phyloP scores from a whole-genome alignment of 2,888 invertebrate genomes.

The Eristalis arbustorum region DNA sequence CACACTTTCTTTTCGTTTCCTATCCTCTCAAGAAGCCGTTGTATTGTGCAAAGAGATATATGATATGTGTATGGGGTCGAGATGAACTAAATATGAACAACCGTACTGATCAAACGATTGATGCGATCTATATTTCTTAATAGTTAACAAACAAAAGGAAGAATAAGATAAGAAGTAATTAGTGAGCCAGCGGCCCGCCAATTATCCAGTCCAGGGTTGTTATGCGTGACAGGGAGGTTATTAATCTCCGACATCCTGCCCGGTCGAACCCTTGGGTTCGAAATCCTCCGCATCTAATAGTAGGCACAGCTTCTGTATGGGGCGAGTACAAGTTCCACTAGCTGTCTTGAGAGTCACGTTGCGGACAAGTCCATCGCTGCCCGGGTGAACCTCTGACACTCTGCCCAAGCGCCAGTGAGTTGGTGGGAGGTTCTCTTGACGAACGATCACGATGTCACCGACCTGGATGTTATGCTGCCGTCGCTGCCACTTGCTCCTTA shows the following conservation, averaged over 20 bases:
- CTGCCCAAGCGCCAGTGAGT: slow-evolving; percentile 1
- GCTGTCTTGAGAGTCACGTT: neutral
- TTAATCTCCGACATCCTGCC: neutral
- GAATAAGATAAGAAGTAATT: no score
- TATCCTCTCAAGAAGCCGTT: no score
- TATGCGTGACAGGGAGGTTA: neutral
- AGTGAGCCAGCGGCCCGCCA: neutral
- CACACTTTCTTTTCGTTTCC: no score
- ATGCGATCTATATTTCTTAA: no score
- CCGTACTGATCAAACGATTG: no score
- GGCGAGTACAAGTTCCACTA: neutral
- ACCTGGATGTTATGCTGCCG: neutral
- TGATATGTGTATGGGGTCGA: no score
- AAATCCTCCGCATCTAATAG: neutral
- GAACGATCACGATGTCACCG: slow-evolving; percentile 3
- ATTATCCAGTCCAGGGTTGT: neutral
- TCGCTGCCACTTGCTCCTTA: slow-evolving; percentile 25
- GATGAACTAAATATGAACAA: no score
- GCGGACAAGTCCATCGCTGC: slow-evolving; percentile 8
- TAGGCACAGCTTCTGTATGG: slow-evolving; percentile 1
- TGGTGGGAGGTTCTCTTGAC: slow-evolving; percentile 4
- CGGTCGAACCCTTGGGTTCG: neutral
- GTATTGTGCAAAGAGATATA: no score
- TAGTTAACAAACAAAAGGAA: no score
- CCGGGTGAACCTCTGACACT: neutral